Evolutionary conservation across 2,888 invertebrate species (phyloP), one percentile per base, ranked within the genome.

Genomic region (Pantelozetes paolii): DNA sequence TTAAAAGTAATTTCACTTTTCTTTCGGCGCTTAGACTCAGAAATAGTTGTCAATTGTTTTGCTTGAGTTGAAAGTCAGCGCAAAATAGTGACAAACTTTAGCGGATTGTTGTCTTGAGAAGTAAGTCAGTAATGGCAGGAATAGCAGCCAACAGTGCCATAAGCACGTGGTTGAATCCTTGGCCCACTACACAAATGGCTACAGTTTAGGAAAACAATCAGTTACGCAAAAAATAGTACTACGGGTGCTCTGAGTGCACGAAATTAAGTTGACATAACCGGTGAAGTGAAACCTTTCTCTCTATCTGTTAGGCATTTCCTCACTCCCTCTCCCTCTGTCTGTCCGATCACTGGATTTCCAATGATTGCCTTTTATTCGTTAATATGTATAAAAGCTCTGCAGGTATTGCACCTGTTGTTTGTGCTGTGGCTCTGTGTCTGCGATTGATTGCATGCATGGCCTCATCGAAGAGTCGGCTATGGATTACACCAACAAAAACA

Each of bases 301-400:
- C 11, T 54, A 1, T 11, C 26, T 28, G 40, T n/a, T 32, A 20
- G 72, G 71, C 74, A 9, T 36, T 36, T 36, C 45, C 59, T 75
- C 67, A 42, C 62, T 76, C 74, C 72, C 32, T 5, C 72, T 75
- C 59, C 72, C 64, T n/a, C n/a, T 71, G 50, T n/a, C 64, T 42
- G 23, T 67, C 9, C 20, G 42, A 42, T 36, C 18, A 36, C 32
- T 62, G n/a, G 32, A 1, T 36, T 62, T 62, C 32, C 30, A 59
- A 32, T 30, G 59, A 28, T 62, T 59, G 28, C 59, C n/a, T n/a
- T 62, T 23, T 36, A 9, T 9, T 23, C 62, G 32, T n/a, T 67
- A 67, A 42, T 42, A 67, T 64, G 13, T 64, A 64, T 36, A n/a
- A n/a, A n/a, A n/a, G 20, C 62, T 5, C 32, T 40, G 67, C 26